Evolutionary conservation across 1,140 invertebrate genomes (phyloP).

Genomic region (Heliconius melpomene): DNA sequence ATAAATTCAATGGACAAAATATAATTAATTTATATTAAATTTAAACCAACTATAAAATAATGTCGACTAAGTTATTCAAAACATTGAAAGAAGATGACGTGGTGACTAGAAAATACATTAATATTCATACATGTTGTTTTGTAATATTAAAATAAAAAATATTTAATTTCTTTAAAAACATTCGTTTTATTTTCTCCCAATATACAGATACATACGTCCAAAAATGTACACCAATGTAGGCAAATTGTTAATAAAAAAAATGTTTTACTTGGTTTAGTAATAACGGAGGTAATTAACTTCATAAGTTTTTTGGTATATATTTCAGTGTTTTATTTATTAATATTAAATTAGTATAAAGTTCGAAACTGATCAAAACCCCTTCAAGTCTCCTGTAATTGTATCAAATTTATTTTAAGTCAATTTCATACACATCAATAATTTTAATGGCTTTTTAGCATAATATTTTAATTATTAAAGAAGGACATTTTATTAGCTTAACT

Average conservation of each 20-base stretch:
- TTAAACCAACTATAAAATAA: not conserved
- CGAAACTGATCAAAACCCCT: not conserved
- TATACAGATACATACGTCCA: not conserved
- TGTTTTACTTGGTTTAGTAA: not conserved
- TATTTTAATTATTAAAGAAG: not conserved
- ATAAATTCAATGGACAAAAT: not conserved
- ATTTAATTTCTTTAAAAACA: slow-evolving; percentile 72
- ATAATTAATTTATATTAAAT: not conserved
- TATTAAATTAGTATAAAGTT: not conserved
- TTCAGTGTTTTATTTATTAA: not conserved
- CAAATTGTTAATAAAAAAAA: not conserved
- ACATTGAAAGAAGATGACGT: slow-evolving; percentile 39
- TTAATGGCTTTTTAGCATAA: not conserved
- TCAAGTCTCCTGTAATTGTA: not conserved
- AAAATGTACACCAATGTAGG: not conserved
- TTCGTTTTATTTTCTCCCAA: slow-evolving; percentile 63
- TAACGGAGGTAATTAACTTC: not conserved
- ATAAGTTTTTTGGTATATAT: too few relatives aligned
- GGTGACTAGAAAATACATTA: slow-evolving; percentile 78
- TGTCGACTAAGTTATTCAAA: not conserved
- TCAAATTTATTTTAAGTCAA: not conserved
- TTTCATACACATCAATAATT: not conserved
- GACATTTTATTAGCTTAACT: too few relatives aligned
- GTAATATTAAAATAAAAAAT: slow-evolving; percentile 77
- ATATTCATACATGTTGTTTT: slow-evolving; percentile 73